Percentiles rank a stretch among this genome's conserved stretches.
These are phyloP conservation scores for Danio choprae DNA, from an alignment of 2,797 vertebrate genomes.

Conservation along the genomic window DNA sequence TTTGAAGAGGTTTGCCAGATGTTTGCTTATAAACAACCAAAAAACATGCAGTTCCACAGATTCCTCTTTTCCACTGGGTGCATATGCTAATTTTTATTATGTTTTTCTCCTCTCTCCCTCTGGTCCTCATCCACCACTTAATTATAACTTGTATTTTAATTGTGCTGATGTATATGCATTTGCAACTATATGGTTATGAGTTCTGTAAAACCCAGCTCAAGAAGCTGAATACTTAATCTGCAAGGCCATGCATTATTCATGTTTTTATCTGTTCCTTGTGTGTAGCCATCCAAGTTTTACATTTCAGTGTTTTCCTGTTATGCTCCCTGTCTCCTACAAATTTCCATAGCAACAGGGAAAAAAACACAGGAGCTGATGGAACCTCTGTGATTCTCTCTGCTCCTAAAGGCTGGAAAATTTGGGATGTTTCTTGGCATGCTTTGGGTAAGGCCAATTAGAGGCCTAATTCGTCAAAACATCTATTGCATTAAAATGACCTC, in stretches of 20 bases:
- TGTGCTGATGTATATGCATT: constrained; percentile 19
- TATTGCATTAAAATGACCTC: constrained; percentile 37
- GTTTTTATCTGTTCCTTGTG: constrained; percentile 46
- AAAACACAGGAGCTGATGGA: constrained; percentile 46
- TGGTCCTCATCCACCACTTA: neutral
- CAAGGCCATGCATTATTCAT: constrained; percentile 8
- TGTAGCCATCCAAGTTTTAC: constrained; percentile 49
- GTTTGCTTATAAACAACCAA: constrained; percentile 49
- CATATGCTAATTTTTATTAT: neutral
- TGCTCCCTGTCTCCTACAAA: constrained; percentile 48
- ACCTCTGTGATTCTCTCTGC: constrained; percentile 47
- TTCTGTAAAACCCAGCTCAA: neutral
- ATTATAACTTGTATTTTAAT: neutral
- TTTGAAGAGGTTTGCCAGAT: constrained; percentile 55
- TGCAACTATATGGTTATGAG: neutral
- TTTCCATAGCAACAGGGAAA: constrained; percentile 55
- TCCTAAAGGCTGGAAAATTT: constrained; percentile 54
- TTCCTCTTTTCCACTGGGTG: neutral
- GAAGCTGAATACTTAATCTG: constrained; percentile 14
- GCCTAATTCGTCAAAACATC: constrained; percentile 48
- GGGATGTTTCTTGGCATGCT: constrained; percentile 38
- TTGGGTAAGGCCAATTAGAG: constrained; percentile 39
- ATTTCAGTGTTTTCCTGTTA: constrained; percentile 61
- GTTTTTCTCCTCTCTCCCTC: neutral
- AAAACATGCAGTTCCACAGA: constrained; percentile 33